A percentile compares a stretch with the other conserved stretches of the same genome.
Evolutionary conservation across 2,888 invertebrate genomes (phyloP).

Genomic region (Brassicogethes aeneus): DNA sequence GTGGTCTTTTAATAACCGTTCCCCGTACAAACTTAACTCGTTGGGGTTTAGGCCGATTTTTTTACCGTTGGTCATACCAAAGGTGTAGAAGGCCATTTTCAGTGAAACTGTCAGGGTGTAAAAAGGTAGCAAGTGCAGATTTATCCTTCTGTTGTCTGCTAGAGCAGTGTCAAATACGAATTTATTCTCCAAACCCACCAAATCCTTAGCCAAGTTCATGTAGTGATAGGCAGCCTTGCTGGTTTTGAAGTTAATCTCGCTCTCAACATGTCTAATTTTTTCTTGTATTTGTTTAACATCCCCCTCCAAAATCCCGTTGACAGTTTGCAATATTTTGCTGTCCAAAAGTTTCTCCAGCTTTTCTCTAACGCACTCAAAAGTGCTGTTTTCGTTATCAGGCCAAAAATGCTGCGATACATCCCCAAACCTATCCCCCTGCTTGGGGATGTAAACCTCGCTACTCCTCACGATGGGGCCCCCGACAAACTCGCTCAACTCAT

Average conservation of each 20-base stretch:
- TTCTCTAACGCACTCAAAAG: neutral
- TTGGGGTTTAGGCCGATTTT: neutral
- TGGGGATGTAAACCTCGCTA: neutral
- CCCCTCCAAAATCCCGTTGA: neutral
- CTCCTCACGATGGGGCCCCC: neutral
- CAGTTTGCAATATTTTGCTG: neutral
- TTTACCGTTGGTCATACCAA: neutral
- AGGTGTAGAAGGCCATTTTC: neutral
- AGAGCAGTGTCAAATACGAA: neutral
- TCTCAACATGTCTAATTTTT: neutral
- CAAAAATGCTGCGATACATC: neutral
- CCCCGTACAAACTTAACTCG: neutral
- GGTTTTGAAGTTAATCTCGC: neutral
- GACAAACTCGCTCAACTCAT: slow-evolving; percentile 4
- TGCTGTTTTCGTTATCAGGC: neutral
- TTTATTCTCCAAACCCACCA: neutral
- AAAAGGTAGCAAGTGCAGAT: neutral
- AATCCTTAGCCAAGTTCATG: neutral
- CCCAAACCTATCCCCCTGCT: neutral
- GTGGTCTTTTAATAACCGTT: neutral
- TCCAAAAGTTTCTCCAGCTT: neutral
- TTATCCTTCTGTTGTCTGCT: neutral
- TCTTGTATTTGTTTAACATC: neutral
- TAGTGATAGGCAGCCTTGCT: neutral
- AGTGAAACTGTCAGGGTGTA: neutral